A percentile compares a stretch with the other conserved stretches of the same genome.
Conservation (phyloP, 2,797 vertebrate species). For the Sus cebifrons region DNA sequence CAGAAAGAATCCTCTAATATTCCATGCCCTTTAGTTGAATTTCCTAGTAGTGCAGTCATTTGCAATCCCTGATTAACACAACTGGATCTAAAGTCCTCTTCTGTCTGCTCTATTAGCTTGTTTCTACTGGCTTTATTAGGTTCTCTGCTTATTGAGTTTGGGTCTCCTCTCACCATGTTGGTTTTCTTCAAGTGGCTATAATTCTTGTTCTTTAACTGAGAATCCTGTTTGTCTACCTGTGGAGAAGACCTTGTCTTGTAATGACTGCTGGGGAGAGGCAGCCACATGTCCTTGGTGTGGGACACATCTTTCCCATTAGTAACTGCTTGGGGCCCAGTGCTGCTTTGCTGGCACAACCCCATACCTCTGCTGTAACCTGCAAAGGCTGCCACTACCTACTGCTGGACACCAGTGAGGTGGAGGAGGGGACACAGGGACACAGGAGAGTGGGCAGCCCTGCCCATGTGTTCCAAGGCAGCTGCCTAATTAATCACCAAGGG, state of each 20-base stretch:
- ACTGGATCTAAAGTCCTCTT: not conserved
- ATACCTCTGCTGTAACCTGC: not conserved
- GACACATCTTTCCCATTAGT: not conserved
- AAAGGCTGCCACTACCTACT: not conserved
- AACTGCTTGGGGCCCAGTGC: not conserved
- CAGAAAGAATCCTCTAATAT: not conserved
- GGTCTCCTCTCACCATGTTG: not conserved
- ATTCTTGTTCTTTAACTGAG: not conserved
- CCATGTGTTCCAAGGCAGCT: too few relatives aligned
- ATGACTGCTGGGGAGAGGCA: not conserved
- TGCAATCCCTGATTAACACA: not conserved
- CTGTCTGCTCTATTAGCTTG: not conserved
- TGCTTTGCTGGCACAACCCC: not conserved
- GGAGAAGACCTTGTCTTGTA: not conserved
- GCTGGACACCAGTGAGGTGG: accelerated
- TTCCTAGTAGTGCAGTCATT: not conserved
- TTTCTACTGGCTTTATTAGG: not conserved
- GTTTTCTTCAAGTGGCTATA: not conserved
- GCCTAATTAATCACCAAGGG: not conserved
- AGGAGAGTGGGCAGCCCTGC: not conserved
- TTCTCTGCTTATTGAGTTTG: not conserved
- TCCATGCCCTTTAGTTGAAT: not conserved
- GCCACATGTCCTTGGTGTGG: not conserved
- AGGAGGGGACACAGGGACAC: too few relatives aligned
- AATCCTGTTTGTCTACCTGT: not conserved